Evolutionary conservation across 2,888 invertebrate genomes (phyloP).

Genomic region (Esperia sulphurella): DNA sequence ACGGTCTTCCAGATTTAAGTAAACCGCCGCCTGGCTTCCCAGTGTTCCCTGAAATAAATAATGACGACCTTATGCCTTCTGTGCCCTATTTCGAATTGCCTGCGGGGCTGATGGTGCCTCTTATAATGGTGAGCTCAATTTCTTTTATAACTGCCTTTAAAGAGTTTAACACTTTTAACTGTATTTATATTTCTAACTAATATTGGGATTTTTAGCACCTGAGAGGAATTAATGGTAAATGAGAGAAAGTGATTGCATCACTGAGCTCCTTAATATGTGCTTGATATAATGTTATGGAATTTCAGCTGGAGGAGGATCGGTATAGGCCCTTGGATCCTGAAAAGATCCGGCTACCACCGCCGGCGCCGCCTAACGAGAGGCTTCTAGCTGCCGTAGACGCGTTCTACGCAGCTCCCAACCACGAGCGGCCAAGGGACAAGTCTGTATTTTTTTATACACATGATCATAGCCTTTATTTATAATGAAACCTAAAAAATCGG

Average conservation of each 20-base stretch:
- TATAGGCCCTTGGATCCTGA: conserved; percentile 95
- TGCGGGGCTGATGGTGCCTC: conserved; percentile 98
- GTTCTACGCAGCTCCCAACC: conserved; percentile 96
- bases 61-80: conserved; percentile 90
- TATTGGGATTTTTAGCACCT: too few relatives aligned
- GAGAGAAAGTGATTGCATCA: too few relatives aligned
- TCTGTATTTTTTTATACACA: conserved; percentile 43
- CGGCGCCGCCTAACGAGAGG: conserved; percentile 96
- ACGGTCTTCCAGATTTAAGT: conserved; percentile 88
- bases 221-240: too few relatives aligned
- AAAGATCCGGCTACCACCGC: conserved; percentile 94
- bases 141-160: too few relatives aligned
- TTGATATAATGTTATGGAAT: too few relatives aligned
- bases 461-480: too few relatives aligned
- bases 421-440: conserved; percentile 96
- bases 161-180: too few relatives aligned
- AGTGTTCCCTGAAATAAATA: conserved; percentile 65
- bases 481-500: too few relatives aligned
- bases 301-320: conserved; percentile 90
- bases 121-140: conserved; percentile 85
- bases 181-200: too few relatives aligned
- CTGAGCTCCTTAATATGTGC: too few relatives aligned
- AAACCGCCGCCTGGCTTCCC: conserved; percentile 92
- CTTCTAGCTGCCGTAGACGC: conserved; percentile 96
- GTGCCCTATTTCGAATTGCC: conserved; percentile 98